These are phyloP conservation scores for Caligus rogercresseyi DNA, from an alignment of 1,140 invertebrate genomes.

Conservation along the genomic window DNA sequence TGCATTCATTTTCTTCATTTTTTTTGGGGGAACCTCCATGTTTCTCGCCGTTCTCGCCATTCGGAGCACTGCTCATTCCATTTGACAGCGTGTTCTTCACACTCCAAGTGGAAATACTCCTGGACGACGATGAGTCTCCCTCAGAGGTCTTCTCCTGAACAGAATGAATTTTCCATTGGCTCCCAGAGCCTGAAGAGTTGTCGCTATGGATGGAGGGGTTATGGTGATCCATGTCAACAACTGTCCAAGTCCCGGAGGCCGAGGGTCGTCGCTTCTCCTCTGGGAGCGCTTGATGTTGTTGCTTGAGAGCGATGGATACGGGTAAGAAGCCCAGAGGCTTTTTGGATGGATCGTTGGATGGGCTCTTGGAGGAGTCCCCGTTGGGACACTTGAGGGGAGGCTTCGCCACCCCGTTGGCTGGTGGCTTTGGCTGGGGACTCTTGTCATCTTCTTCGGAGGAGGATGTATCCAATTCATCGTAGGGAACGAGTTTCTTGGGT, in stretches of 20 bases:
- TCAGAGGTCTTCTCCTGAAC: not conserved
- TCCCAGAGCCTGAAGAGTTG: conserved; percentile 7
- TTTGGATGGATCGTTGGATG: not conserved
- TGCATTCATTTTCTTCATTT: not conserved
- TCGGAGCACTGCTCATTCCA: not conserved
- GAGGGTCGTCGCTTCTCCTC: not conserved
- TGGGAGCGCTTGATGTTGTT: not conserved
- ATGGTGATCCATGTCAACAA: conserved; percentile 9
- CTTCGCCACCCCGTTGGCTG: too few species aligned
- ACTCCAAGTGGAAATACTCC: not conserved
- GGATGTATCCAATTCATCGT: not conserved
- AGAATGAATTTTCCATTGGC: not conserved
- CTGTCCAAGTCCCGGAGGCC: not conserved
- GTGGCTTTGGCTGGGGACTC: not conserved
- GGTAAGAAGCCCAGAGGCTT: not conserved
- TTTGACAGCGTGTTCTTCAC: not conserved
- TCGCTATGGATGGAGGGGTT: conserved; percentile 18
- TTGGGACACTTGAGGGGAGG: not conserved
- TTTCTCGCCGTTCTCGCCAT: not conserved
- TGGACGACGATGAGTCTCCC: too few species aligned
- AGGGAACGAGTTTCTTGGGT: conserved; percentile 8
- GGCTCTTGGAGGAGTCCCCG: not conserved
- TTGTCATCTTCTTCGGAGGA: not conserved
- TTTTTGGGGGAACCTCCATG: not conserved
- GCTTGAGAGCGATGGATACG: not conserved